Evolutionary conservation across 2,113 vertebrate species (phyloP).

Genomic region (Zosterops japonicus): DNA sequence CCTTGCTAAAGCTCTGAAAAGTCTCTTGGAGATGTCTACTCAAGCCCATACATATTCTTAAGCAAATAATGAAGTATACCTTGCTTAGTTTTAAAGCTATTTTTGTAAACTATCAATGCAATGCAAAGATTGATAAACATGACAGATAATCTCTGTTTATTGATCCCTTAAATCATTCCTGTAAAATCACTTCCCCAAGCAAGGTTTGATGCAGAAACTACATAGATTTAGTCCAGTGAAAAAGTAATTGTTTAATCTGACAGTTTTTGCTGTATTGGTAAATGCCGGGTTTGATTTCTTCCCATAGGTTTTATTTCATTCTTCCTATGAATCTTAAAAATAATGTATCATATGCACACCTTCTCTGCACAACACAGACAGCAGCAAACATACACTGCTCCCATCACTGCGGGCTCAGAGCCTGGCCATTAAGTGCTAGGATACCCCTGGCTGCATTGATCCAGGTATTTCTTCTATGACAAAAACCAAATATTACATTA

Average conservation of each 20-base stretch:
- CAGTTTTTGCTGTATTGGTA: not conserved
- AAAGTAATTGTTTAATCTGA: not conserved
- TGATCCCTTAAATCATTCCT: not conserved
- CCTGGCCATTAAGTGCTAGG: not conserved
- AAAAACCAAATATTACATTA: not conserved
- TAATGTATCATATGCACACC: not conserved
- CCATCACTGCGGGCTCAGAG: not conserved
- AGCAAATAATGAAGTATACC: not conserved
- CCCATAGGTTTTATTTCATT: not conserved
- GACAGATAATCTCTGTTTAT: not conserved
- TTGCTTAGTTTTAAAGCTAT: not conserved
- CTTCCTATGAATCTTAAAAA: not conserved
- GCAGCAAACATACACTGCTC: not conserved
- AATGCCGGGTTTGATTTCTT: not conserved
- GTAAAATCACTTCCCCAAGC: not conserved
- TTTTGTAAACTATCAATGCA: not conserved
- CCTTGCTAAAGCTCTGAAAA: not conserved
- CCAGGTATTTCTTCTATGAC: not conserved
- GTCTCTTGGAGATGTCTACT: not conserved
- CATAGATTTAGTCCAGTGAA: not conserved
- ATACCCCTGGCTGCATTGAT: not conserved
- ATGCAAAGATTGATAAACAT: not conserved
- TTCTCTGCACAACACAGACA: not conserved
- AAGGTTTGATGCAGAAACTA: not conserved
- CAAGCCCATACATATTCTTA: not conserved